phyloP scores from a whole-genome alignment of 92 coral and sea anemone genomes.

The Epizoanthus scotinus region DNA sequence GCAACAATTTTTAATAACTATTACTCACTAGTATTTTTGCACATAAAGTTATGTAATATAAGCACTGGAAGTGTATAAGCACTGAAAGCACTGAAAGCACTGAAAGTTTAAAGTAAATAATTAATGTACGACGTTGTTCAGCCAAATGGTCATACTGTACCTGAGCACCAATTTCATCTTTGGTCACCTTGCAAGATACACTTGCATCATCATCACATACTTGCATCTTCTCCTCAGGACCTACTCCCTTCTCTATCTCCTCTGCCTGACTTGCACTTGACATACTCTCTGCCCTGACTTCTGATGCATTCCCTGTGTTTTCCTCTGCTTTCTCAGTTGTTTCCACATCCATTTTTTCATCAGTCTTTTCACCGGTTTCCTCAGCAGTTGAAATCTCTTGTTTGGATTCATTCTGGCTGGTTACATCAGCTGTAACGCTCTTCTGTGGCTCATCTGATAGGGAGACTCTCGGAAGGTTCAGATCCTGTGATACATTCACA shows the following conservation, averaged over 20 bases:
- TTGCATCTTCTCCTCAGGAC: conserved; percentile 8
- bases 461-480: conserved; percentile 10
- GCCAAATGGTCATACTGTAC: not conserved
- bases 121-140: too few relatives aligned
- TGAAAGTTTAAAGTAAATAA: too few relatives aligned
- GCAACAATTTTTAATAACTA: too few relatives aligned
- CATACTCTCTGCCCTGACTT: not conserved
- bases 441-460: not conserved
- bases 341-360: conserved; percentile 27
- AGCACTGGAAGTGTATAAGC: too few relatives aligned
- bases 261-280: not conserved
- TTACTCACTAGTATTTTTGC: too few relatives aligned
- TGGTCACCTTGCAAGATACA: not conserved
- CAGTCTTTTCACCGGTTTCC: not conserved
- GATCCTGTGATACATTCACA: conserved; percentile 23
- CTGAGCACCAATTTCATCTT: conserved; percentile 36
- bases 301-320: not conserved
- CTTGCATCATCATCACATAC: not conserved
- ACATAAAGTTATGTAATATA: too few relatives aligned
- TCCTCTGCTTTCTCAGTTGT: not conserved
- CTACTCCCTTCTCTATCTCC: not conserved
- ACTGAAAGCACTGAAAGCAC: too few relatives aligned
- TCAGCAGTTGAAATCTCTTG: not conserved
- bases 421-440: not conserved
- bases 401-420: not conserved